Evolutionary conservation across 2,888 invertebrate species (phyloP), one percentile per base, ranked within the genome.

Genomic region (Abrostola tripartita): DNA sequence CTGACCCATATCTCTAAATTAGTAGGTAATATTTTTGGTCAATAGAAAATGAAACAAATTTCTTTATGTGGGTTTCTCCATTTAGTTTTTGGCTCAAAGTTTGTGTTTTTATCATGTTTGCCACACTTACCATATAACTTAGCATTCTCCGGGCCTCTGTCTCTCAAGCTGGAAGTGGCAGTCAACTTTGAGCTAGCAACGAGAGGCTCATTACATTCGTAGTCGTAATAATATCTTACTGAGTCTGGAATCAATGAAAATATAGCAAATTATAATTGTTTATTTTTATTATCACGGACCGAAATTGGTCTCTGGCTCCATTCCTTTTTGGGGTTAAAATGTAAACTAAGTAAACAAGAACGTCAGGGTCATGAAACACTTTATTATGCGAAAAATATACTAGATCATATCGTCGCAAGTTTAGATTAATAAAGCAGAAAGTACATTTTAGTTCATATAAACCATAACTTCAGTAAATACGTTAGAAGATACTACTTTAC

Each of bases 131-230:
- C 98, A 95, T 98, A 96, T 81, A 98, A 95, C 85, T 96, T 95
- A 42, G 98, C 98, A 95, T 98, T 97, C 69, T 97, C 96, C n/a
- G 98, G 97, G 66, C 98, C 98, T 87, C 98, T 95, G 80, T 97
- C 97, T 55, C 96, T 95, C 66, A 98, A 93, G 78, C 96, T 97
- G 14, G 98, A 97, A 49, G 98, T 98, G 37, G 98, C 98, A 70
- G 95, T 96, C 74, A 98, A 90, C 68, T 95, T 96, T 69, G 98
- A 96, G 81, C 92, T 95, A 24, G 96, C 96, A 85, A 98, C 93
- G 65, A 98, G 93, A 9, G 98, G 97, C 81, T 96, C 95, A 88
- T 97, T 97, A 90, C 98, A 98, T 91, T 98, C 97, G 81, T 94
- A 94, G 76, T 92, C 94, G 74, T 91, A 94, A 77, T 94, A 94